phyloP scores from a whole-genome alignment of 2,888 invertebrate genomes.

The Drosophila maculinotata region DNA sequence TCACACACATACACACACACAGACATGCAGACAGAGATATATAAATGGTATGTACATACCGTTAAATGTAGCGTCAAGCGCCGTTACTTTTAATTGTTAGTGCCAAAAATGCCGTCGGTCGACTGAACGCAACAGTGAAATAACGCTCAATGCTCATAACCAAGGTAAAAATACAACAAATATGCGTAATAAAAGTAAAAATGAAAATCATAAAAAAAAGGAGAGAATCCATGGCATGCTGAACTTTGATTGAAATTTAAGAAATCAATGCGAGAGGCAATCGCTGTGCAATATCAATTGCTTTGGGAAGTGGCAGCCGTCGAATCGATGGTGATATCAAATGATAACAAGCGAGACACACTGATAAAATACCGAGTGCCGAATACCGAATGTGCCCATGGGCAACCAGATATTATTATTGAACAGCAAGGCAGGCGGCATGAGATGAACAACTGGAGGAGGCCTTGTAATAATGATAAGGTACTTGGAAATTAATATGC shows the following conservation, averaged over 20 bases:
- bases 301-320: neutral
- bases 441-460: constrained; percentile 16
- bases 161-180: constrained; percentile 4
- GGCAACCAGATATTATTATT: constrained; percentile 4
- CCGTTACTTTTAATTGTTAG: constrained; percentile 77
- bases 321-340: constrained; percentile 45
- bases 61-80: constrained; percentile 67
- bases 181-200: constrained; percentile 9
- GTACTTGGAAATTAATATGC: constrained; percentile 64
- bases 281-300: constrained; percentile 37
- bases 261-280: constrained; percentile 65
- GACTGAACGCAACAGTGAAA: constrained; percentile 42
- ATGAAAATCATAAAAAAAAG: neutral
- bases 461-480: constrained; percentile 29
- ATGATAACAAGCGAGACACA: constrained; percentile 53
- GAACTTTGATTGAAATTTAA: constrained; percentile 63
- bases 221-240: constrained; percentile 11
- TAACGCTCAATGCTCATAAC: constrained; percentile 13
- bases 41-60: constrained; percentile 42
- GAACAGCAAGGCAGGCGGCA: constrained; percentile 2
- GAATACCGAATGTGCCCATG: constrained; percentile 17
- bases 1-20: constrained; percentile 30
- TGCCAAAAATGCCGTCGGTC: constrained; percentile 56
- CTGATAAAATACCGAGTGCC: constrained; percentile 52
- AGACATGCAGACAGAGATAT: neutral